These are phyloP conservation scores for Rhagoletis zephyria DNA, from an alignment of 1,140 invertebrate species.

Conservation along the genomic window DNA sequence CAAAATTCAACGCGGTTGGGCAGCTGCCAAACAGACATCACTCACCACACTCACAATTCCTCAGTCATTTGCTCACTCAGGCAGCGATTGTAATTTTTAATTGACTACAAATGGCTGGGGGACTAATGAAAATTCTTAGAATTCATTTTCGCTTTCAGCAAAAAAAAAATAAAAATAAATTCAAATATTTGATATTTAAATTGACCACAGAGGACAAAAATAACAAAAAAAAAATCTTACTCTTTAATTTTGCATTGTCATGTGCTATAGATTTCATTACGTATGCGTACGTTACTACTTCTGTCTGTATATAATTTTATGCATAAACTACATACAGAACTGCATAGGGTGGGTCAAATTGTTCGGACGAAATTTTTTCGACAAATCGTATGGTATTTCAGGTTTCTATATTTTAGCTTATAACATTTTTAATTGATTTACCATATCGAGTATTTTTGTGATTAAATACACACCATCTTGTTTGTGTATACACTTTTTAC, in stretches of 20 bases:
- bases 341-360: too few species aligned
- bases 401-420: too few species aligned
- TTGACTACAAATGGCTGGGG: neutral
- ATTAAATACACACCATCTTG: too few species aligned
- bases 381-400: too few species aligned
- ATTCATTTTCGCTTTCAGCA: slow-evolving; percentile 12
- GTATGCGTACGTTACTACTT: too few species aligned
- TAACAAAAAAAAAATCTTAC: neutral
- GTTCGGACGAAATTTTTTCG: too few species aligned
- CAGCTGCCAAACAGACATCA: slow-evolving; percentile 38
- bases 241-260: slow-evolving; percentile 31
- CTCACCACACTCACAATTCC: neutral
- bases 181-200: slow-evolving; percentile 15
- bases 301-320: too few species aligned
- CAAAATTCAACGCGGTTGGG: neutral
- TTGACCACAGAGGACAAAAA: neutral
- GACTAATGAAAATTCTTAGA: neutral
- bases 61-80: neutral
- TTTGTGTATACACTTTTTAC: too few species aligned
- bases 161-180: neutral
- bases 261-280: neutral
- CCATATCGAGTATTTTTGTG: too few species aligned
- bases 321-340: too few species aligned
- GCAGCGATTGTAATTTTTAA: neutral
- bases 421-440: too few species aligned